These are phyloP conservation scores for Struthidea cinerea DNA, from an alignment of 2,113 vertebrate genomes.

Conservation along the genomic window DNA sequence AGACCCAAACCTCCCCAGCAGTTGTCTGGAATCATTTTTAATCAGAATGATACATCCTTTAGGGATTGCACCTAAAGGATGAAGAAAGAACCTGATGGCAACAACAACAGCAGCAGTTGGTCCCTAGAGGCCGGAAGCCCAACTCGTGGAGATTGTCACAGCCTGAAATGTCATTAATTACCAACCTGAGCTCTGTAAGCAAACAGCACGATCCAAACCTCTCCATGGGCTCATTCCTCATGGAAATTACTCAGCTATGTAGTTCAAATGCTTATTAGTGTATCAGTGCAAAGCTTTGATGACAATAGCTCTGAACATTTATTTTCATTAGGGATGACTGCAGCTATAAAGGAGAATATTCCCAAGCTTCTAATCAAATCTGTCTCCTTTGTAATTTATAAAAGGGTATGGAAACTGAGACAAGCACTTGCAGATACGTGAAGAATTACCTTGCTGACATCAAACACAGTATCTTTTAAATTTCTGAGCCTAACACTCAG, in stretches of 20 bases:
- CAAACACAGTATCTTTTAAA: not conserved
- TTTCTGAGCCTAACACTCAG: not conserved
- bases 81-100: not conserved
- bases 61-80: not conserved
- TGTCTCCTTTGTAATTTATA: not conserved
- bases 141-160: not conserved
- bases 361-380: not conserved
- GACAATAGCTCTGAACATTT: not conserved
- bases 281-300: not conserved
- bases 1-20: not conserved
- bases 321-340: not conserved
- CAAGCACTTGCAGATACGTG: rapidly evolving
- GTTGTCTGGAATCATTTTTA: not conserved
- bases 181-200: not conserved
- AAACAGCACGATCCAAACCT: not conserved
- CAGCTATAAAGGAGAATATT: not conserved
- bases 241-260: not conserved
- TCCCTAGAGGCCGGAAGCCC: not conserved
- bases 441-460: not conserved
- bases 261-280: conserved; percentile 19
- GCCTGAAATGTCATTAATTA: not conserved
- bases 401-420: not conserved
- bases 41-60: not conserved
- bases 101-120: not conserved
- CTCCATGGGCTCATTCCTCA: not conserved